Evolutionary conservation across 2,113 vertebrate species (phyloP).

Genomic region (Malurus elegans): DNA sequence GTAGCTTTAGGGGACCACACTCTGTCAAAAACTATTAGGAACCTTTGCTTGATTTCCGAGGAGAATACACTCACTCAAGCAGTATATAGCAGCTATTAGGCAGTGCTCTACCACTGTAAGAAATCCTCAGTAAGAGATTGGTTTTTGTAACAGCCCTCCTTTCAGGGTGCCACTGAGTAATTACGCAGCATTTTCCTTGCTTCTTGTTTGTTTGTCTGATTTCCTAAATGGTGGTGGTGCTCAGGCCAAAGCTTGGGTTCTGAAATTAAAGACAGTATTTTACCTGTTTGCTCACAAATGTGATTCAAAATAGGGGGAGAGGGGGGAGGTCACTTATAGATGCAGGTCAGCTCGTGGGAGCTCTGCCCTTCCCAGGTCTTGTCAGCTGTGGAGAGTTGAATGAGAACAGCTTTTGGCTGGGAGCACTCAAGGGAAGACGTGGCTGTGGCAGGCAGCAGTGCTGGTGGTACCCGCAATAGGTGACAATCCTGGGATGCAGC

Average conservation of each 20-base stretch:
- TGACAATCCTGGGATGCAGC: background rate
- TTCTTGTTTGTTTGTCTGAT: background rate
- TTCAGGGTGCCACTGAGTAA: background rate
- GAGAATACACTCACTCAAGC: slow-evolving; percentile 25
- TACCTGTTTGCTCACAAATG: background rate
- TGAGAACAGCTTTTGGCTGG: background rate
- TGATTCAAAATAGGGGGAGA: rapidly evolving
- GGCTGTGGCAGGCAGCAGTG: background rate
- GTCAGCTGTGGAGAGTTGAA: background rate
- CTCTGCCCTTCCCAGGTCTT: background rate
- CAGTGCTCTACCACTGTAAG: background rate
- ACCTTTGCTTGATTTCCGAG: slow-evolving; percentile 33
- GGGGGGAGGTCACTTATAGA: rapidly evolving
- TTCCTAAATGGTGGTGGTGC: background rate
- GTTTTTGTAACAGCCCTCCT: background rate
- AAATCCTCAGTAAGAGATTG: background rate
- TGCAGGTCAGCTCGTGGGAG: background rate
- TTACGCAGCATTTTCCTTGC: background rate
- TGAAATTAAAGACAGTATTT: background rate
- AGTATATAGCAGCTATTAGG: slow-evolving; percentile 30
- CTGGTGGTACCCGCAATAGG: background rate
- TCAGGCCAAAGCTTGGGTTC: background rate
- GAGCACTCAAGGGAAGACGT: background rate
- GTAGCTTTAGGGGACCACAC: slow-evolving; percentile 35
- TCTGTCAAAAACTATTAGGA: slow-evolving; percentile 51